These are phyloP conservation scores for Sebastolobus altivelis DNA, from an alignment of 2,797 vertebrate genomes.

Conservation along the genomic window DNA sequence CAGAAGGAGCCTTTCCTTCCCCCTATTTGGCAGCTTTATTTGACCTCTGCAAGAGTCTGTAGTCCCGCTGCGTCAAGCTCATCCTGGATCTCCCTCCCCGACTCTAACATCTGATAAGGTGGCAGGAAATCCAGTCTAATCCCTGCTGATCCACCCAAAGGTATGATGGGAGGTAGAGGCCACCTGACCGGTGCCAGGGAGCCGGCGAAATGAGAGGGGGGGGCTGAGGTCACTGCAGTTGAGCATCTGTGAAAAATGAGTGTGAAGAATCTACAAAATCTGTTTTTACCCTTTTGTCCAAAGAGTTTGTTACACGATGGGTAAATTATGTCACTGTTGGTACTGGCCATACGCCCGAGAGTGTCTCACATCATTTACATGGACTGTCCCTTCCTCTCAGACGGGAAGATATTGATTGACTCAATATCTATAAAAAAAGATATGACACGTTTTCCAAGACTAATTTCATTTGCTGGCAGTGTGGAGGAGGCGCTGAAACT, in stretches of 20 bases:
- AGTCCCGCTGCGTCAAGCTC: conserved; percentile 10
- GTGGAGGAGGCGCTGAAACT: conserved; percentile 2
- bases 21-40: conserved; percentile 19
- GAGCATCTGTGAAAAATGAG: conserved; percentile 5
- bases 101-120: conserved; percentile 9
- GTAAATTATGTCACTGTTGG: background rate
- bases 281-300: background rate
- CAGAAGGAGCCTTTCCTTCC: background rate
- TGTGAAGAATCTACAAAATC: background rate
- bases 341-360: background rate
- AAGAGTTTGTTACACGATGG: background rate
- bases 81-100: conserved; percentile 3
- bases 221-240: conserved; percentile 16
- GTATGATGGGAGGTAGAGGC: conserved; percentile 47
- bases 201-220: background rate
- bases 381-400: background rate
- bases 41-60: conserved; percentile 20
- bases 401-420: background rate
- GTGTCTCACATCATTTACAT: background rate
- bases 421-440: background rate
- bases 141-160: conserved; percentile 48
- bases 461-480: background rate
- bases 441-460: background rate
- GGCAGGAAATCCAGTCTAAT: conserved; percentile 54
- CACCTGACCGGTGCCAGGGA: conserved; percentile 6